Evolutionary conservation across 2,888 invertebrate genomes (phyloP), one percentile per base, ranked within the genome.

Genomic region (Plutella xylostella): DNA sequence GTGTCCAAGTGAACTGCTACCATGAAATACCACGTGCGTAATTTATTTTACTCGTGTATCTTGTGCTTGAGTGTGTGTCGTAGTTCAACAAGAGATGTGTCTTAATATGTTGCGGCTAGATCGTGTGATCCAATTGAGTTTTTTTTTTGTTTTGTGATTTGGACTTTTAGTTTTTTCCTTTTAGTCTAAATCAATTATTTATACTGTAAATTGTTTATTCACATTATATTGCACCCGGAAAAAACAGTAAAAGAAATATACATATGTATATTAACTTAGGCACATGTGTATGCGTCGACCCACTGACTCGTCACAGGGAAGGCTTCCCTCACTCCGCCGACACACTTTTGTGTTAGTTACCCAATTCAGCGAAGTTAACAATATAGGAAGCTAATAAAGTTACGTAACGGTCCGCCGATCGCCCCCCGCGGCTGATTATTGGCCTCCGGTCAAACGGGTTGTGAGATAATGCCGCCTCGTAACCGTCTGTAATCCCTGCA

Each of bases 1-100:
- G 69, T 68, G 63, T 62, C 60, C 61, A 56, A 56, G 65, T 52
- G 60, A 56, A 48, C 53, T 41, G 57, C 68, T 58, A 56, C 66
- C 58, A 83, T 83, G 82, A 75, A 78, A 59, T 79, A 78, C 68
- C 66, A 76, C 63, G 82, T 83, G 79, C 76, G 83, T 83, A 76
- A 60, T 22, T 14, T 19, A 17, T 21, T 12, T 21, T 39, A 9
- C 22, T 39, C 25, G 17, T 14, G 14, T 18, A 14, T 56, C 51
- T 43, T 51, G 52, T 59, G 59, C 46, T 51, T 49, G 57, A 52
- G 56, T 55, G 54, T 58, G 51, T 56, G 55, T 34, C 7, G 34
- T 14, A 33, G 14, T 33, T 12, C n/a, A n/a, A n/a, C n/a, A n/a
- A n/a, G n/a, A n/a, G n/a, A n/a, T n/a, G n/a, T n/a, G n/a, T n/a